These are phyloP conservation scores for Drosophila anceps DNA, from an alignment of 2,888 invertebrate genomes.

Conservation along the genomic window DNA sequence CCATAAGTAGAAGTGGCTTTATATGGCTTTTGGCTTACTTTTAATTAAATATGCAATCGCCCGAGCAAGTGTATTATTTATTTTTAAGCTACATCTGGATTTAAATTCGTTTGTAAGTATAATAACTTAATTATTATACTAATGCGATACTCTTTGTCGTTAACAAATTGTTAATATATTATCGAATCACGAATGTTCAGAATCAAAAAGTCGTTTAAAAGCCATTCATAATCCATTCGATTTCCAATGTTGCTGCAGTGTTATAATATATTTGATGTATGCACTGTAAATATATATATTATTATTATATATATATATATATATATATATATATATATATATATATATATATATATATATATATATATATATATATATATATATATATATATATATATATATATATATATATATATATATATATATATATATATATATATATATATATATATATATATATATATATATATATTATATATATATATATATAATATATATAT, in stretches of 20 bases:
- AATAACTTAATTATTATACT: constrained; percentile 16
- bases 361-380: too few species aligned
- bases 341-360: too few species aligned
- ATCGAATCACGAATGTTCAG: not conserved
- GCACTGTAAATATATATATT: too few species aligned
- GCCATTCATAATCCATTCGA: not conserved
- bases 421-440: too few species aligned
- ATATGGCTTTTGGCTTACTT: constrained; percentile 8
- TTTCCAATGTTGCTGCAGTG: not conserved
- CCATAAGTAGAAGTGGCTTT: constrained; percentile 8
- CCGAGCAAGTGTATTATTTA: not conserved
- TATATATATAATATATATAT: too few species aligned
- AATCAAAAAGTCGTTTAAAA: not conserved
- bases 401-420: not conserved
- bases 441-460: too few species aligned
- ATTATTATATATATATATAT: too few species aligned
- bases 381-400: too few species aligned
- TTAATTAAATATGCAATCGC: constrained; percentile 1
- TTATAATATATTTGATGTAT: not conserved
- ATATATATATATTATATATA: too few species aligned
- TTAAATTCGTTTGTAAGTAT: not conserved
- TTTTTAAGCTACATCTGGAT: not conserved
- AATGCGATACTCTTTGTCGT: not conserved
- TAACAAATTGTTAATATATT: not conserved
- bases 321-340: not conserved